Base-by-base conservation (phyloP, 2,888 invertebrate species). In the Xanthorhoe spadicearia region DNA sequence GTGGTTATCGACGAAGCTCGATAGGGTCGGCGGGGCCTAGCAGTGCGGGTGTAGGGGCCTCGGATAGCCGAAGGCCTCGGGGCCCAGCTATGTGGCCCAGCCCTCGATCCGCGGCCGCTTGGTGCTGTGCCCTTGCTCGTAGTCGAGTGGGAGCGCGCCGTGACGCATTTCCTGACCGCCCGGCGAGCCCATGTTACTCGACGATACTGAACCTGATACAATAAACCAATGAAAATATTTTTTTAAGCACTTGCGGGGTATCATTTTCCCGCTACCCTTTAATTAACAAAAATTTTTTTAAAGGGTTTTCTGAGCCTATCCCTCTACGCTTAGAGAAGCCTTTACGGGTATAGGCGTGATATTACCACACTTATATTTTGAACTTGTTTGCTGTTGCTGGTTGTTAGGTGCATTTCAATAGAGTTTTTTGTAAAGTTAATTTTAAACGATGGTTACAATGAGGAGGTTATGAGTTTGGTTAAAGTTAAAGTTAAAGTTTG, bases 21-120 rank as follows among this genome's bases (percentile, higher is more conserved):
- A 78, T 78, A 77, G 79, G 78, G 76, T 76, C 69, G 74, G 75
- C 70, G 74, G 66, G 73, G 70, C 75, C 77, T 87, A 93, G 90
- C 92, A 92, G 92, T 93, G 93, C 88, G 92, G 93, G 82, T 92
- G 91, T 73, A 93, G 81, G 80, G 92, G 92, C 92, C 90, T 91
- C 83, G 92, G 90, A 81, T 89, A 90, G 66, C 92, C 93, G 88
- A 89, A 93, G 92, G 89, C 92, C 89, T 92, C 91, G 71, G 85
- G 83, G 89, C 88, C 87, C 87, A 91, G 95, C 97, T 97, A 97
- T 96, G 97, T 97, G 89, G 96, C 95, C 98, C 98, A 98, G 70
- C 96, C 96, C 86, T 98, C 98, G 85, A 98, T 95, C 89, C 98
- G 96, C 82, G 97, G 96, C 86, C 98, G 95, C 93, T 98, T 98